phyloP scores from a whole-genome alignment of 2,797 vertebrate genomes.

The Mallotus villosus region DNA sequence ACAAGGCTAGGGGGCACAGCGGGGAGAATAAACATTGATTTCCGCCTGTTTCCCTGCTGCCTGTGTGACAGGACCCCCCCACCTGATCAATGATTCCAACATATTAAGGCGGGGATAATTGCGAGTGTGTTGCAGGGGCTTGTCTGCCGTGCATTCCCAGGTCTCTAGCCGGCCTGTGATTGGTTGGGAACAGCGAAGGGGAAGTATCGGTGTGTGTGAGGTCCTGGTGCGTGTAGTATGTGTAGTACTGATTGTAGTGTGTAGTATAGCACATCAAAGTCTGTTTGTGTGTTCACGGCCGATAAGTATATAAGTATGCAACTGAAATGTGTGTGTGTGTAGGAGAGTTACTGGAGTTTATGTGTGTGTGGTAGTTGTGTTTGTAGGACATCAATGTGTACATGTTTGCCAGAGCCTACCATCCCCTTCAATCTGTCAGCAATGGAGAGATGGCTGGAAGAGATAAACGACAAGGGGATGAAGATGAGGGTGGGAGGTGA shows the following conservation, averaged over 20 bases:
- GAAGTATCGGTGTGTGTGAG: neutral
- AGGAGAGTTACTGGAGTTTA: neutral
- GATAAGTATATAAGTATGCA: too few species aligned
- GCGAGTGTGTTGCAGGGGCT: conserved; percentile 26
- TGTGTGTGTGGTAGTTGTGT: neutral
- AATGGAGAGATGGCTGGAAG: conserved; percentile 37
- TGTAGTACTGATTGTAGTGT: too few species aligned
- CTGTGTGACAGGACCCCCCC: conserved; percentile 42
- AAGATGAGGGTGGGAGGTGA: neutral
- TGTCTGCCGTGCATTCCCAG: neutral
- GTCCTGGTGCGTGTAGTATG: neutral
- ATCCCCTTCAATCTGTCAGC: conserved; percentile 37
- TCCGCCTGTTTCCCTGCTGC: conserved; percentile 48
- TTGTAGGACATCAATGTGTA: conserved; percentile 11
- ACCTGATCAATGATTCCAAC: conserved; percentile 60
- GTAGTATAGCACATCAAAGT: too few species aligned
- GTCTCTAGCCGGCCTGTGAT: neutral
- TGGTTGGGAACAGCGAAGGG: conserved; percentile 6
- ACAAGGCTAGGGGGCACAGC: conserved; percentile 28
- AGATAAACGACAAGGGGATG: conserved; percentile 50
- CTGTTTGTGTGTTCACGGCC: neutral
- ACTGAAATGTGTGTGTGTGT: neutral
- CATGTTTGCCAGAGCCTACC: conserved; percentile 18
- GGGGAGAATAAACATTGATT: conserved; percentile 62
- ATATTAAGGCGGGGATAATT: conserved; percentile 54